These are phyloP conservation scores for Oasisia sp. DNA, from an alignment of 2,888 invertebrate genomes.

Conservation along the genomic window DNA sequence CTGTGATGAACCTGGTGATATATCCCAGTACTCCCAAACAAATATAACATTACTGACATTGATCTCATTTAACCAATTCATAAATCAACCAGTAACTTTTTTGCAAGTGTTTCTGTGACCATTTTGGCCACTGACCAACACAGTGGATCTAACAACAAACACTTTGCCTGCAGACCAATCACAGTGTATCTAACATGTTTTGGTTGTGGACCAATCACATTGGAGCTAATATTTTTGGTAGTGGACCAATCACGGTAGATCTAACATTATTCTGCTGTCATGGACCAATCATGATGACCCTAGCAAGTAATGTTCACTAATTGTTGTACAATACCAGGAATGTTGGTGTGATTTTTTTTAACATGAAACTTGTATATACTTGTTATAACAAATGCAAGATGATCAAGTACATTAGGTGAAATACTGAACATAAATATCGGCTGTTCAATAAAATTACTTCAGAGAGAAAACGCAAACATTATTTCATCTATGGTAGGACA, in stretches of 20 bases:
- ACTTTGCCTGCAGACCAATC: not conserved
- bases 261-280: too few species aligned
- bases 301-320: not conserved
- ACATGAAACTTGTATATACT: too few species aligned
- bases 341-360: not conserved
- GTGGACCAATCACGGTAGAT: not conserved
- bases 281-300: not conserved
- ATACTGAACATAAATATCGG: not conserved
- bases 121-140: not conserved
- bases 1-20: not conserved
- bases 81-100: not conserved
- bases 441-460: too few species aligned
- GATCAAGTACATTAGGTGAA: not conserved
- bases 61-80: not conserved
- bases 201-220: not conserved
- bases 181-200: not conserved
- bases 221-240: not conserved
- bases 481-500: too few species aligned
- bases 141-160: not conserved
- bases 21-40: not conserved
- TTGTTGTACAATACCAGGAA: not conserved
- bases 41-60: not conserved
- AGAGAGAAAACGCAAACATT: too few species aligned
- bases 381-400: not conserved
- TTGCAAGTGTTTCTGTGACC: not conserved